Conservation (phyloP, 1,140 invertebrate species). For the Adelges cooleyi region DNA sequence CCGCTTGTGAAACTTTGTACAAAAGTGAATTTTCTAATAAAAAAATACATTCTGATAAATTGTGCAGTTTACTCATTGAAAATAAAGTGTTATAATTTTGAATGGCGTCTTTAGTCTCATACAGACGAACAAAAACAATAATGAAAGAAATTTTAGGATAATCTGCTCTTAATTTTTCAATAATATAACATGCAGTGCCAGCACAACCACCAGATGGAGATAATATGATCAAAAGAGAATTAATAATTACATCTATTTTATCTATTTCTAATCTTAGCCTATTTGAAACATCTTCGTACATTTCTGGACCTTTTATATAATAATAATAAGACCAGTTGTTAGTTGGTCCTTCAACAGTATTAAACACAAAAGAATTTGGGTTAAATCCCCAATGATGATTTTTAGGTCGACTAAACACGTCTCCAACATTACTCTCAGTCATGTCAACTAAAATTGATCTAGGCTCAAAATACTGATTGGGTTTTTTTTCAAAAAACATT, state of each 20-base stretch:
- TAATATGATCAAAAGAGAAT: constrained; percentile 16
- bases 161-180: constrained; percentile 18
- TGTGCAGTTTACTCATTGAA: constrained; percentile 10
- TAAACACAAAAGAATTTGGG: constrained; percentile 11
- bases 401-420: not conserved
- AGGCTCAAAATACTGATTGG: constrained; percentile 15
- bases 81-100: constrained; percentile 24
- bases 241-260: constrained; percentile 5
- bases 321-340: constrained; percentile 25
- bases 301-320: constrained; percentile 15
- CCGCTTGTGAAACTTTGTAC: constrained; percentile 14
- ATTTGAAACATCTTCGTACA: constrained; percentile 16
- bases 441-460: constrained; percentile 15
- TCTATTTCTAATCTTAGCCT: constrained; percentile 4
- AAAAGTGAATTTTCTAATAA: constrained; percentile 23
- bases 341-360: constrained; percentile 9
- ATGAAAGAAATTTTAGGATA: constrained; percentile 10
- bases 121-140: not conserved
- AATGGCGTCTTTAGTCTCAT: constrained; percentile 20
- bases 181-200: constrained; percentile 10
- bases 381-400: constrained; percentile 10
- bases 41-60: constrained; percentile 20
- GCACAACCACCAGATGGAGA: constrained; percentile 17
- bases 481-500: constrained; percentile 8
- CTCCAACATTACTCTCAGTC: not conserved